Evolutionary conservation across 1,140 invertebrate species (phyloP).

Genomic region (Drosophila suzukii): DNA sequence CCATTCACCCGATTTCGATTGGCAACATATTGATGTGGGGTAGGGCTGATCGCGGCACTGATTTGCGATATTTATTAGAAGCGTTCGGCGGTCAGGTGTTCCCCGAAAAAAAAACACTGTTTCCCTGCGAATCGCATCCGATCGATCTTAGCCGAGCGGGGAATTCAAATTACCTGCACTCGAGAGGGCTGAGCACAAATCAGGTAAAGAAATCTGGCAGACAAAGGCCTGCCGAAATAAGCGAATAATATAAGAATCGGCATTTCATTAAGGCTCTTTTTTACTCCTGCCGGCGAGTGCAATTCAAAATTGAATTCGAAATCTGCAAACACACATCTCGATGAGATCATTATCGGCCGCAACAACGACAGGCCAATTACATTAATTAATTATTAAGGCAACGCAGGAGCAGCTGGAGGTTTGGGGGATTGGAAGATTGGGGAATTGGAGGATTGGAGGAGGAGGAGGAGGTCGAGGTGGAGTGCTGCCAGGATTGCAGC

Average conservation of each 20-base stretch:
- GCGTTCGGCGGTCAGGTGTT: conserved; percentile 32
- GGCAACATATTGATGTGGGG: conserved; percentile 44
- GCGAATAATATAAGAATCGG: conserved; percentile 18
- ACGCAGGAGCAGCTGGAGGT: conserved; percentile 38
- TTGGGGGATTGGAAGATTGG: not conserved
- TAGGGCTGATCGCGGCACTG: conserved; percentile 33
- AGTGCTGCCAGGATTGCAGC: conserved; percentile 17
- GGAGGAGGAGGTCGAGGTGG: not conserved
- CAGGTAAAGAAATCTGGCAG: conserved; percentile 36
- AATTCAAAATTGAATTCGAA: conserved; percentile 81
- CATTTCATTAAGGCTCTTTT: conserved; percentile 41
- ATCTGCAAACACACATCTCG: conserved; percentile 78
- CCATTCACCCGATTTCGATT: conserved; percentile 52
- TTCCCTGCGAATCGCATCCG: not conserved
- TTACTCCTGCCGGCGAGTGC: conserved; percentile 20
- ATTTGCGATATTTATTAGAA: conserved; percentile 45
- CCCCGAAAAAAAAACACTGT: not conserved
- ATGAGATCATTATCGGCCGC: conserved; percentile 79
- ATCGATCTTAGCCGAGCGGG: conserved; percentile 1
- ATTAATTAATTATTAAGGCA: conserved; percentile 84
- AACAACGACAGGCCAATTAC: conserved; percentile 84
- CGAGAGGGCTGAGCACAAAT: conserved; percentile 13
- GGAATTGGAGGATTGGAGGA: too few relatives aligned
- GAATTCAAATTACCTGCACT: conserved; percentile 42
- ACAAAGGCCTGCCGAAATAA: conserved; percentile 61